Percentiles rank a stretch among this genome's conserved stretches.
phyloP scores from a whole-genome alignment of 2,113 vertebrate species.

The Pterocles orientalis region DNA sequence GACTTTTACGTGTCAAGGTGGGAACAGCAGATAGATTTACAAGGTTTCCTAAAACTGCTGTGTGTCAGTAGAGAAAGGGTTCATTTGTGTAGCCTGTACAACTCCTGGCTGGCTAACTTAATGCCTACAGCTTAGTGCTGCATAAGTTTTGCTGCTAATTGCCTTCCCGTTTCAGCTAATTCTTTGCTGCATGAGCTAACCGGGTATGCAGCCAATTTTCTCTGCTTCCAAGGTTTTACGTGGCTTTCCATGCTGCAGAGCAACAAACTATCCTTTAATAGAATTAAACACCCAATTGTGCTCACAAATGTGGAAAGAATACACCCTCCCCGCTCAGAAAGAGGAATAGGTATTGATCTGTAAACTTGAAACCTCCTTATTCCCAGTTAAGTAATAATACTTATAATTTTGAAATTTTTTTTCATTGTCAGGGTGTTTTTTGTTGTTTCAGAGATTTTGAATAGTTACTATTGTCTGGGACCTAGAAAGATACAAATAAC shows the following conservation, averaged over 20 bases:
- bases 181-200: slow-evolving; percentile 6
- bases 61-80: not conserved
- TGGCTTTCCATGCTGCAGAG: not conserved
- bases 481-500: not conserved
- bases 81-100: not conserved
- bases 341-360: not conserved
- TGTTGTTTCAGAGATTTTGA: not conserved
- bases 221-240: not conserved
- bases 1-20: not conserved
- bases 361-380: not conserved
- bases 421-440: not conserved
- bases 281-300: slow-evolving; percentile 32
- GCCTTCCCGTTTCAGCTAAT: not conserved
- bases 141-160: slow-evolving; percentile 30
- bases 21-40: not conserved
- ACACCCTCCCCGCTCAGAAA: not conserved
- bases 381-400: not conserved
- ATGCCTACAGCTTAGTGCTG: slow-evolving; percentile 25
- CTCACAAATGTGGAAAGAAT: not conserved
- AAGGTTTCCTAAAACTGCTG: not conserved
- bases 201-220: not conserved
- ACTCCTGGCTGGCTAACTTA: not conserved
- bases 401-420: not conserved
- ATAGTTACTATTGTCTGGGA: not conserved
- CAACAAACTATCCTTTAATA: not conserved